Base-by-base conservation (phyloP, 1,140 invertebrate species). In the Eueides isabella region DNA sequence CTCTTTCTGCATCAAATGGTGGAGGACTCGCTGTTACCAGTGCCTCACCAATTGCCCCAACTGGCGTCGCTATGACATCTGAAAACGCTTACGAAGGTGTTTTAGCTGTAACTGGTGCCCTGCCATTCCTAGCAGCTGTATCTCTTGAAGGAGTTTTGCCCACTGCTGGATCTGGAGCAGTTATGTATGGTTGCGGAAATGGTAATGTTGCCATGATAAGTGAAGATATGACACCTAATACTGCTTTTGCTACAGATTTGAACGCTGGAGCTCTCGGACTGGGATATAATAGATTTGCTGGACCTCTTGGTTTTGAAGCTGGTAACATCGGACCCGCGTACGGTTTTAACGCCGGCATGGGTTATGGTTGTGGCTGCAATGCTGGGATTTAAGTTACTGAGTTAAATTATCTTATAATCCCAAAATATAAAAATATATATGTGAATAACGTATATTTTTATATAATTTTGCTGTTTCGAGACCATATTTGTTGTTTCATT, bases 101-200 rank as follows among this genome's bases (percentile, higher is more conserved):
- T 26, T 26, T 77, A 4, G 73, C 72, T 7, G 71, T 75, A 1
- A 55, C 75, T 38, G 81, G 79, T 19, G 41, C 63, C 2, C 38
- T 81, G n/a, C 68, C 68, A 0, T 77, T 77, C 9, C 44, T 55
- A 26, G 19, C 19, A 11, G 19, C 44, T 55, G 44, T 55, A 4
- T 55, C 19, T 23, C 72, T 69, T 75, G 62, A 77, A 62, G 78
- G 76, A 6, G 75, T 71, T 2, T 29, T 85, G 5, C 80, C 82
- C 1, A 78, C 79, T 29, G 66, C 67, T 55, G 82, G 80, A 9
- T 16, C 74, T 68, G 82, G 82, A 16, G 74, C 69, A 14, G 74
- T 82, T 16, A 67, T 65, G 16, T 78, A 80, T 63, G 75, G 65
- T 2, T 77, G 77, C 31, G 82, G 80, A 5, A 72, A 70, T 28